Evolutionary conservation across 2,888 invertebrate species (phyloP), one percentile per base, ranked within the genome.

Genomic region (Heliconius ismenius): DNA sequence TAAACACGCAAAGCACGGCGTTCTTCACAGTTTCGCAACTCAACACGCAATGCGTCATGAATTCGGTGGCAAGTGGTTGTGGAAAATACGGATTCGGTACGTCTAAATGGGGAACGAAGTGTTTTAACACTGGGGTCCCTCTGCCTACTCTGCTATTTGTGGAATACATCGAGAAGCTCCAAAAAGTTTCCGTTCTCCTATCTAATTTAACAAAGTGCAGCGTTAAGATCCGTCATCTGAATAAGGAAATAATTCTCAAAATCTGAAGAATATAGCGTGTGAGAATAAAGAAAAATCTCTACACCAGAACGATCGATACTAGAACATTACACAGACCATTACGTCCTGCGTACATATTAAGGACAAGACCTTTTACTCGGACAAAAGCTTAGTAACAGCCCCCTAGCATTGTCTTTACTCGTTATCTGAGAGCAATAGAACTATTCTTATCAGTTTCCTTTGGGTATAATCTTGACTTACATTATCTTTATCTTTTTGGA

Each of bases 261-360:
- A 11, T 24, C 3, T 60, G 24, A 18, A 10, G n/a, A 62, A 62
- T 62, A 26, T 7, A 2, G 49, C 21, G 21, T 21, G 49, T 49
- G 18, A 7, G 18, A 28, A 26, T 15, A 36, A 64, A 64, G 21
- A 18, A 32, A 65, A 65, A n/a, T 11, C 11, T 36, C 24, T 49
- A 32, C 36, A 26, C n/a, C 10, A 76, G 54, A 70, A 49, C 18
- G 54, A 70, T 70, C 63, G 49, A 70, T 70, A 39, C 36, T n/a
- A n/a, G 3, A n/a, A 39, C 64, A 63, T 70, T 75, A 63, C 69
- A 75, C 28, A 69, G 32, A 73, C 73, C 21, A 73, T 73, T 73
- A 73, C 24, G 43, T 28, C 39, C 18, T 13, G 43, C 63, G 73
- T 39, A 63, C 63, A 73, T 73, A 73, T 62, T 70, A 54, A 43